A percentile compares a stretch with the other conserved stretches of the same genome.
Evolutionary conservation across 2,113 vertebrate genomes (phyloP).

Genomic region (Morone saxatilis): DNA sequence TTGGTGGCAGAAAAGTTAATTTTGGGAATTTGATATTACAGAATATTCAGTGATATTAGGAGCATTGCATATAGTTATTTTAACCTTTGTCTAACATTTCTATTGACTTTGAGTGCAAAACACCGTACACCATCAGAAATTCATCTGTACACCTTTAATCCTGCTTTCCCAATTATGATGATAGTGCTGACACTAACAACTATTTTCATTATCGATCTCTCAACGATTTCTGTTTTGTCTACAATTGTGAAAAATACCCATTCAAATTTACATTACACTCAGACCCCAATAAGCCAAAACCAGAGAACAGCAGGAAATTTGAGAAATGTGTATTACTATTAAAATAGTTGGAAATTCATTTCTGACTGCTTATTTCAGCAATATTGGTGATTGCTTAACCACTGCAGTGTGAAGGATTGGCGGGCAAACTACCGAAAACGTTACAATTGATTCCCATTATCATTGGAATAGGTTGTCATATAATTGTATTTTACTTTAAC

Average conservation of each 20-base stretch:
- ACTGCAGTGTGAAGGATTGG: not conserved
- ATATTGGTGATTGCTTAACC: not conserved
- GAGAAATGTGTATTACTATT: not conserved
- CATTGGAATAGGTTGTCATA: not conserved
- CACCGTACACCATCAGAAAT: not conserved
- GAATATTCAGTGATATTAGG: not conserved
- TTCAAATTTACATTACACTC: too few relatives aligned
- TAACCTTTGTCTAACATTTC: too few relatives aligned
- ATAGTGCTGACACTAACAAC: not conserved
- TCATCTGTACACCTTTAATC: not conserved
- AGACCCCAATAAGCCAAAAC: too few relatives aligned
- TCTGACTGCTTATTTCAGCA: not conserved
- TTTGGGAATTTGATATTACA: not conserved
- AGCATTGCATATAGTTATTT: not conserved
- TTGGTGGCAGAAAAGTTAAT: slow-evolving; percentile 7
- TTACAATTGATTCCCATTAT: too few relatives aligned
- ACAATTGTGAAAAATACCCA: too few relatives aligned
- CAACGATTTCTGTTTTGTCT: not conserved
- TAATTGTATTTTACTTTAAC: not conserved
- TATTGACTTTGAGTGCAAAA: not conserved
- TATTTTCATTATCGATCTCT: not conserved
- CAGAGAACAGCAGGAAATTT: not conserved
- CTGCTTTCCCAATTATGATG: not conserved
- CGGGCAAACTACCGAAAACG: not conserved
- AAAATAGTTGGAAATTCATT: not conserved